Evolutionary conservation across 1,140 invertebrate genomes (phyloP), one percentile per base, ranked within the genome.

Genomic region (Diabrotica virgifera): DNA sequence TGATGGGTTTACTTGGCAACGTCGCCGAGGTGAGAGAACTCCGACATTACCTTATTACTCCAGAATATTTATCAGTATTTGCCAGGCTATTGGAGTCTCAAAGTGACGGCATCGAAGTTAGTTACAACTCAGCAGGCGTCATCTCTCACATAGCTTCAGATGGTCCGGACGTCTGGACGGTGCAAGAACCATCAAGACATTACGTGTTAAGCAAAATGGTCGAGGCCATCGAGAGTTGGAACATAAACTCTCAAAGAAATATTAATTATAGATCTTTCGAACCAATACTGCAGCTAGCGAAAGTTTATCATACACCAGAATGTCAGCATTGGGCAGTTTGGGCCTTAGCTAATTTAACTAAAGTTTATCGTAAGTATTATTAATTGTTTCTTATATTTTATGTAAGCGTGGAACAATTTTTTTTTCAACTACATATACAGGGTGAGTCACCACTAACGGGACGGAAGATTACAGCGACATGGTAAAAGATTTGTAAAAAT

Each of bases 251-350:
- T 8, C 89, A 91, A 70, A 83, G 97, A 35, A 98, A 97, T 76
- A 99, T 99, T 65, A 98, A 99, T 81, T 99, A 99, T 79, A 87
- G 95, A 66, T 96, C 93, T 13, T 97, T 98, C 82, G 87, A 94
- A 75, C 96, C 96, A 5, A 93, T 97, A 67, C 80, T 98, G 6
- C 84, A 90, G 63, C 80, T 98, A 51, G 84, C 96, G 5, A 83
- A 87, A 67, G 86, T 90, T 59, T 87, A 88, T 74, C 90, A 95
- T 69, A 95, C 93, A 5, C 90, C 92, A 0, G 88, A 94, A 76
- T 96, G 94, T 79, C 94, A 97, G 77, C 88, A 95, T 76, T 98
- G 96, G 96, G 94, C 95, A 4, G 90, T 93, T n/a, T 99, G 96
- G 96, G 97, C 96, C 6, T 82, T 99, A 50, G 95, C 95, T 37